Percentiles rank a stretch among this genome's conserved stretches.
These are phyloP conservation scores for Florisuga fusca DNA, from an alignment of 2,797 vertebrate genomes.

Conservation along the genomic window DNA sequence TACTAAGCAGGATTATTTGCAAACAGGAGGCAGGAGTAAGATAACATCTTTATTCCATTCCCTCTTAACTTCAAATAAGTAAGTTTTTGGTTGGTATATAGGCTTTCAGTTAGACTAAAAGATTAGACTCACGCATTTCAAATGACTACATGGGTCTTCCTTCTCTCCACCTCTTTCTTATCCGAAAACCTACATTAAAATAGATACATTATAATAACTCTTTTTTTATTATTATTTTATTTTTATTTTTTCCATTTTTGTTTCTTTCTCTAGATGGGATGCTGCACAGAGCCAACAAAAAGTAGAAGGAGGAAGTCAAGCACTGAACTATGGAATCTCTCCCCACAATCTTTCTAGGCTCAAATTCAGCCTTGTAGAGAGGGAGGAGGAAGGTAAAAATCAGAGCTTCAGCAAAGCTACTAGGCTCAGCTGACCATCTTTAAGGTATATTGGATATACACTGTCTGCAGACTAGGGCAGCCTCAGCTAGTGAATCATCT, in stretches of 20 bases:
- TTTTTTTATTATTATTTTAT: too few relatives aligned
- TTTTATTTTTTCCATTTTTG: neutral
- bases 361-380: neutral
- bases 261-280: neutral
- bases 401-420: neutral
- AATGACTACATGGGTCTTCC: neutral
- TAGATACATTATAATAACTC: rapidly evolving
- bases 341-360: neutral
- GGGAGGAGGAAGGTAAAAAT: neutral
- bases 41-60: neutral
- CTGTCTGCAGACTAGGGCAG: neutral
- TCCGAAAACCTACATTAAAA: neutral
- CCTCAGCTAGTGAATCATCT: neutral
- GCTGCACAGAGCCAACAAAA: neutral
- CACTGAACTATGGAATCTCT: neutral
- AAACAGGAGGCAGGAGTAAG: neutral
- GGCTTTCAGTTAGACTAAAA: neutral
- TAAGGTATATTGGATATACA: neutral
- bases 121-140: neutral
- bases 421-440: neutral
- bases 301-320: neutral
- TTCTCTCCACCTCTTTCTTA: neutral
- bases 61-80: neutral
- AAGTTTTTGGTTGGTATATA: neutral
- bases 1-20: neutral